Evolutionary conservation across 2,888 invertebrate genomes (phyloP), one percentile per base, ranked within the genome.

Genomic region (Watsonalla binaria): DNA sequence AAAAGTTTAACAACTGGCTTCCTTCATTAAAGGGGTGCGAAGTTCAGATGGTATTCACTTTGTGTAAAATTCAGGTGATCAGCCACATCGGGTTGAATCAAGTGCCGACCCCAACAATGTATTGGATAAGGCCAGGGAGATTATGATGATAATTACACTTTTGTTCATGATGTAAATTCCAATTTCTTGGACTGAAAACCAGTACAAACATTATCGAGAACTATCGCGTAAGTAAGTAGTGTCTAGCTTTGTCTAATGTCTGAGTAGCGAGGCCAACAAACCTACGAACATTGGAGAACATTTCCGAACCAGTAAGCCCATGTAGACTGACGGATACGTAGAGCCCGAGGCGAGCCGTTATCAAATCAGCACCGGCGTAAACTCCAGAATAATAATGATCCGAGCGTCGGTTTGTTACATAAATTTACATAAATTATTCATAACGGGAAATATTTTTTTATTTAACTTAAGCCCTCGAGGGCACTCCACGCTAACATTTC

Each of bases 371-470:
- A 61, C 39, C 58, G 58, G 70, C 71, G 68, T 70, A 72, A 72
- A 72, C 69, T 67, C 63, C 58, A 56, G 70, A 74, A 73, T 76
- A 76, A 73, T 73, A 74, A 73, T 69, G 62, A 62, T 66, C 65
- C 57, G 55, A 60, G 55, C 60, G 58, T 58, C 56, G 57, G 62
- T 63, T 69, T 62, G 70, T 72, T 70, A 69, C 70, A 72, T 70
- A 70, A 70, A 70, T 74, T 72, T 68, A 61, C 72, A 75, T 75
- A 70, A 71, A 72, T 72, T 72, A 72, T 72, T 70, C 70, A 70
- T 69, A 63, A 64, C 65, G 57, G 60, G 58, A 48, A 59, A 58
- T 64, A 59, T 65, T 63, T 72, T 70, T 70, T 67, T 69, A 61
- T 69, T 65, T 60, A 58, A 68, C 56, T 65, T 63, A 56, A 55